Conservation (phyloP, 2,888 invertebrate genomes). For the Adineta ricciae region DNA sequence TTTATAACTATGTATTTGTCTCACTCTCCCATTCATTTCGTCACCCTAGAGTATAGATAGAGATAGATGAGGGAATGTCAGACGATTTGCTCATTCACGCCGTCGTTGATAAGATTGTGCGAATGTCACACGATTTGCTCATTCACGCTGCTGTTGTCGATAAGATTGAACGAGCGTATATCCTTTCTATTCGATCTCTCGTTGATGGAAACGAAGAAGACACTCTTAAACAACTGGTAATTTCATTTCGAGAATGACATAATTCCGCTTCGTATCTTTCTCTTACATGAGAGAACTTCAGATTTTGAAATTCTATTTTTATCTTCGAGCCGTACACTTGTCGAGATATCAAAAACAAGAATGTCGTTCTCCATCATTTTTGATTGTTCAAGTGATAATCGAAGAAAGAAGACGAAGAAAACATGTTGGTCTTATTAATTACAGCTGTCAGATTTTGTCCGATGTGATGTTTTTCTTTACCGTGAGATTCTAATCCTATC, state of each 20-base stretch:
- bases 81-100: conserved; percentile 5
- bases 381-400: not conserved
- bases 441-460: not conserved
- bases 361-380: not conserved
- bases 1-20: not conserved
- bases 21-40: not conserved
- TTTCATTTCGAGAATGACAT: conserved; percentile 5
- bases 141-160: not conserved
- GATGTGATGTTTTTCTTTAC: not conserved
- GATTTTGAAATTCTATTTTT: not conserved
- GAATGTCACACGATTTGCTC: conserved; percentile 3
- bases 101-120: not conserved
- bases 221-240: not conserved
- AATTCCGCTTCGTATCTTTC: not conserved
- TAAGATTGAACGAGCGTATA: not conserved
- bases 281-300: not conserved
- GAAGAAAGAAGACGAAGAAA: not conserved
- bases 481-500: not conserved
- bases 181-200: not conserved
- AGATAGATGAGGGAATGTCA: conserved; percentile 6
- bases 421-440: not conserved
- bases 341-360: not conserved
- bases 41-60: not conserved
- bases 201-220: not conserved
- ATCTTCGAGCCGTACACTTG: not conserved